phyloP scores from a whole-genome alignment of 1,140 invertebrate species.

The Leucophenga varia region DNA sequence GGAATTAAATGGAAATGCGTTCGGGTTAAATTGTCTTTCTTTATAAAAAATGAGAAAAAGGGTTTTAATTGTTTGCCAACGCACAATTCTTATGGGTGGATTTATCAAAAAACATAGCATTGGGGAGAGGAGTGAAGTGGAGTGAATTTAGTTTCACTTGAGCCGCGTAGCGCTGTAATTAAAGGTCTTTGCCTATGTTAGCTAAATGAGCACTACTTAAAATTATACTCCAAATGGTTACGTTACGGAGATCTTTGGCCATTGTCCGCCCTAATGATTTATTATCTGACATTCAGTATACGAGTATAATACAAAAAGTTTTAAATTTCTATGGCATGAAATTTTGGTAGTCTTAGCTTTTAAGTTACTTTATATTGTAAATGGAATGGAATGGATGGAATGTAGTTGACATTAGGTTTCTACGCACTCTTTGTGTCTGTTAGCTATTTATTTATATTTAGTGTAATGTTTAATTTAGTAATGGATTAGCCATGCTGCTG shows the following conservation, averaged over 20 bases:
- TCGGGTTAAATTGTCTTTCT: background rate
- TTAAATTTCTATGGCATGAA: no score
- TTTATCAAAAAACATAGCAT: background rate
- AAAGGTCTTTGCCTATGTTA: constrained; percentile 26
- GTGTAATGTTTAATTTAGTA: constrained; percentile 51
- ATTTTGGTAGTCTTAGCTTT: no score
- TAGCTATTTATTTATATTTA: constrained; percentile 54
- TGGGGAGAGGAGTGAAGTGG: no score
- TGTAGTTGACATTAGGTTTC: no score
- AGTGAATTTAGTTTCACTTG: constrained; percentile 46
- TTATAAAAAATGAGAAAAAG: constrained; percentile 20
- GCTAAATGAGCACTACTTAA: no score
- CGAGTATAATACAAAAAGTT: no score
- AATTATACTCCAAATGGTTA: background rate
- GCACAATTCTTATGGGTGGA: background rate
- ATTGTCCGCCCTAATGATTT: constrained; percentile 37
- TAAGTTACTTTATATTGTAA: constrained; percentile 37
- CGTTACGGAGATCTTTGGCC: no score
- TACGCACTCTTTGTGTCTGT: constrained; percentile 23
- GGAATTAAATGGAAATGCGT: constrained; percentile 12
- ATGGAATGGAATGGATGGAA: constrained; percentile 24
- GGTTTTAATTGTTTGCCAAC: constrained; percentile 41
- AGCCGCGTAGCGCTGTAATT: constrained; percentile 45
- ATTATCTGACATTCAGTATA: constrained; percentile 45
- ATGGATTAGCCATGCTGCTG: constrained; percentile 33